Evolutionary conservation across 2,888 invertebrate genomes (phyloP).

Genomic region (Tortricodes alternella): DNA sequence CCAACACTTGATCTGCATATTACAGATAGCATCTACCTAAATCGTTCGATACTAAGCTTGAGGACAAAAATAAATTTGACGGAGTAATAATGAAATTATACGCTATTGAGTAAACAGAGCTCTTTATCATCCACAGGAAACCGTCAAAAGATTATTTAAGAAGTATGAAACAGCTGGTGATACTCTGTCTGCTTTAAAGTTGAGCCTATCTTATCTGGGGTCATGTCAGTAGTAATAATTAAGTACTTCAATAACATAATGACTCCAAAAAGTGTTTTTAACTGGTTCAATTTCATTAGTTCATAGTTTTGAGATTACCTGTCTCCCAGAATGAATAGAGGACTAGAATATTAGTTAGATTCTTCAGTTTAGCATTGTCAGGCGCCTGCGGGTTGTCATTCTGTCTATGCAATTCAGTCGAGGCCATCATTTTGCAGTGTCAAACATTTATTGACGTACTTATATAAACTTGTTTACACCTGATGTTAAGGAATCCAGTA

Average conservation of each 20-base stretch:
- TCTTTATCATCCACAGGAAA: conserved; percentile 57
- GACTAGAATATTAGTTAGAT: too few species aligned
- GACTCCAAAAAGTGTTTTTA: conserved; percentile 45
- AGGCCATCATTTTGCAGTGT: too few species aligned
- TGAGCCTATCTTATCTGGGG: conserved; percentile 33
- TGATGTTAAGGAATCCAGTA: neutral
- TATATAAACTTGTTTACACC: neutral
- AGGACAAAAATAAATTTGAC: conserved; percentile 25
- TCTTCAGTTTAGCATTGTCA: too few species aligned
- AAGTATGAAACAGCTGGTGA: conserved; percentile 38
- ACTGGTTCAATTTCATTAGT: conserved; percentile 40
- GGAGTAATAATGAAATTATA: conserved; percentile 45
- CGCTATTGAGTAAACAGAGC: conserved; percentile 47
- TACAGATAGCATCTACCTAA: neutral
- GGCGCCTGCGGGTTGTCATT: too few species aligned
- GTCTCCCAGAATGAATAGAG: too few species aligned
- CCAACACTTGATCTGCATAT: neutral
- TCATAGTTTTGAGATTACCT: neutral
- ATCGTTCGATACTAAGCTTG: neutral
- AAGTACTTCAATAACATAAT: conserved; percentile 38
- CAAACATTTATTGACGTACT: too few species aligned
- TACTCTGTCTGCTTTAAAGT: conserved; percentile 24
- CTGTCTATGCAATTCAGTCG: too few species aligned
- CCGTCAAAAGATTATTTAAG: conserved; percentile 53
- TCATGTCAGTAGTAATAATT: conserved; percentile 31